These are phyloP conservation scores for Xylocopa sonorina DNA, from an alignment of 1,140 invertebrate species.

Conservation along the genomic window DNA sequence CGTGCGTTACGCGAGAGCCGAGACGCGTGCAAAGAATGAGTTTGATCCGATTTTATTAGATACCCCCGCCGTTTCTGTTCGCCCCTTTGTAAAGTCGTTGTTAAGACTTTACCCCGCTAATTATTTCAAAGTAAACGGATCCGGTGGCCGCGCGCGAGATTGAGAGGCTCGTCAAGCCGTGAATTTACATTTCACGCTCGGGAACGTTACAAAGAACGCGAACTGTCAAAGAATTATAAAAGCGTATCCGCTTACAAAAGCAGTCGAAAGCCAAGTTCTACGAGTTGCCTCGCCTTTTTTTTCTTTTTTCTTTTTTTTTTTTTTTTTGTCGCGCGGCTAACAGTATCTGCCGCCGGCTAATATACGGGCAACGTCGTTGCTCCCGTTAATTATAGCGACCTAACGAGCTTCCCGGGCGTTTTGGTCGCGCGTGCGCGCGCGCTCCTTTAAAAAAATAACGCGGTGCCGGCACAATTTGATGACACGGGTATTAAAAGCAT, in stretches of 20 bases:
- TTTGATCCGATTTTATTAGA: background rate
- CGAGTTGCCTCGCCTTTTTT: background rate
- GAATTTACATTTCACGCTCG: constrained; percentile 31
- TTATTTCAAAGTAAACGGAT: constrained; percentile 14
- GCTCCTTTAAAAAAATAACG: background rate
- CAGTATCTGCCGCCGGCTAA: background rate
- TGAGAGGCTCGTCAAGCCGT: too few species aligned
- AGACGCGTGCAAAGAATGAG: too few species aligned
- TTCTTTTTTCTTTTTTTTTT: constrained; percentile 27
- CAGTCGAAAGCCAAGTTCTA: background rate
- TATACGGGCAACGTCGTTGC: background rate
- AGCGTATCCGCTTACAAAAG: constrained; percentile 7
- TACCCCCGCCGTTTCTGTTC: too few species aligned
- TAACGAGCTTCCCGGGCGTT: background rate
- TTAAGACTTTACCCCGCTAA: background rate
- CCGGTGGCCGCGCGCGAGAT: background rate
- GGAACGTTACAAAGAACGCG: constrained; percentile 19
- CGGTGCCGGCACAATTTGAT: background rate
- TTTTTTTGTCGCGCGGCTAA: constrained; percentile 12
- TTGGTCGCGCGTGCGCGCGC: background rate
- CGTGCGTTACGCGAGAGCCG: too few species aligned
- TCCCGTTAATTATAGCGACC: background rate
- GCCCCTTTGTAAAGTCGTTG: background rate
- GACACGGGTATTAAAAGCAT: background rate
- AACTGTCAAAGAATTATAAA: constrained; percentile 11